Percentiles rank a stretch among this genome's conserved stretches.
These are phyloP conservation scores for Odontothrips loti DNA, from an alignment of 2,888 invertebrate genomes.

Conservation along the genomic window DNA sequence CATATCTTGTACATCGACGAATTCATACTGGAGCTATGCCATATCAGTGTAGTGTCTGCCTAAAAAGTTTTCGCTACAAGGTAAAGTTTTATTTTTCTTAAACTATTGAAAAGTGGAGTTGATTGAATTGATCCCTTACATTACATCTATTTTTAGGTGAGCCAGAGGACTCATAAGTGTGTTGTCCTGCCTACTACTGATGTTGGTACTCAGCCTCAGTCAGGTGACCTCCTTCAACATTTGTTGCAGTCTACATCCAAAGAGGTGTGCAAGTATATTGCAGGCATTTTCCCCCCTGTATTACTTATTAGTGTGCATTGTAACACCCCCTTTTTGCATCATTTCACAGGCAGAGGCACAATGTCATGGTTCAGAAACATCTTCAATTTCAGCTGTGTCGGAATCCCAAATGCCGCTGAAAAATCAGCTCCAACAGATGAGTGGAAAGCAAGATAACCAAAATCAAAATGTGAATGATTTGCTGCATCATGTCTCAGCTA, in stretches of 20 bases:
- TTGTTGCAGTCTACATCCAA: slow-evolving; percentile 48
- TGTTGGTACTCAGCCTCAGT: slow-evolving; percentile 48
- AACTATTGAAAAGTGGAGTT: background rate
- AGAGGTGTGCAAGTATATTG: slow-evolving; percentile 37
- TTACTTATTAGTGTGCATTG: background rate
- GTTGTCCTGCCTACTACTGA: slow-evolving; percentile 58
- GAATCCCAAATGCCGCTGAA: background rate
- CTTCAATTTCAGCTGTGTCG: too few species aligned
- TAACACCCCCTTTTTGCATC: too few species aligned
- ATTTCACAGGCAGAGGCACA: too few species aligned
- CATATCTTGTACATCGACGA: slow-evolving; percentile 76
- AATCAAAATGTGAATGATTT: background rate
- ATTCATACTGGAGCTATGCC: slow-evolving; percentile 85
- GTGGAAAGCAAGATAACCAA: background rate
- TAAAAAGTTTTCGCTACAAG: slow-evolving; percentile 79
- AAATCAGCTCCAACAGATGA: background rate
- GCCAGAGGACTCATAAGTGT: slow-evolving; percentile 79
- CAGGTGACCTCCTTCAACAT: slow-evolving; percentile 52
- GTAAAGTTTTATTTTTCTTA: slow-evolving; percentile 45
- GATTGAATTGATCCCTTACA: slow-evolving; percentile 27
- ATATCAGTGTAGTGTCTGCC: slow-evolving; percentile 74
- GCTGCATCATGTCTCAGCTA: too few species aligned
- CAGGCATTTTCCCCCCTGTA: background rate
- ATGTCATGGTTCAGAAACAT: too few species aligned
- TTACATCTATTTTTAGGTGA: slow-evolving; percentile 53